A percentile compares a stretch with the other conserved stretches of the same genome.
Evolutionary conservation across 35 echinoderm and acorn worm genomes (phyloP).

Genomic region (Strongylocentrotus purpuratus): DNA sequence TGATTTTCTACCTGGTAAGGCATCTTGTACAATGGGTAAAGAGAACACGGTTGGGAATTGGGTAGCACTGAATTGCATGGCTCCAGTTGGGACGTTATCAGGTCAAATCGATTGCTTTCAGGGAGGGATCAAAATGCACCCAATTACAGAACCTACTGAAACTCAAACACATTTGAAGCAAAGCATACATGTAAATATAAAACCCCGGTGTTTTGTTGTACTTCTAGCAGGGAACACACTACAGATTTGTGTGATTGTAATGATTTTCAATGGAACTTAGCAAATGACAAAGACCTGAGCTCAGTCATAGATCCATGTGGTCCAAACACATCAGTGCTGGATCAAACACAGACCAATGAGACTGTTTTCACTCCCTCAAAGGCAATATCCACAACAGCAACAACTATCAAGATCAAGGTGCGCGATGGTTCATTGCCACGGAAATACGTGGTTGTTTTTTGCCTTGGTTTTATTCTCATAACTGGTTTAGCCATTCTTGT

Average conservation of each 20-base stretch:
- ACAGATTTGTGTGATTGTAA: not conserved
- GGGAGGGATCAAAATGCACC: not conserved
- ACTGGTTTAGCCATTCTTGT: no score
- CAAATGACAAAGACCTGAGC: not conserved
- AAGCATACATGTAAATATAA: not conserved
- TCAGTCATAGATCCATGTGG: not conserved
- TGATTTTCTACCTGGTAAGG: not conserved
- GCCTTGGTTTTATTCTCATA: no score
- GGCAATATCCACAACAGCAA: no score
- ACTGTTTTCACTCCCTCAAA: not conserved
- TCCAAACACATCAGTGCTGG: not conserved
- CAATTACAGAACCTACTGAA: not conserved
- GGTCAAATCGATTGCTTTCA: not conserved
- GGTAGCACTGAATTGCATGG: not conserved
- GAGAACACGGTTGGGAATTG: not conserved
- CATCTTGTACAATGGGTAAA: not conserved
- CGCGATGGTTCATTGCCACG: no score
- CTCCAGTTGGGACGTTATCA: not conserved
- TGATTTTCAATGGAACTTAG: not conserved
- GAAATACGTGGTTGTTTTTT: no score
- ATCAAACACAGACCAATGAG: not conserved
- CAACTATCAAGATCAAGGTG: no score
- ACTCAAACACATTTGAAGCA: not conserved
- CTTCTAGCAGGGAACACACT: not conserved
- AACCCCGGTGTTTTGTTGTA: not conserved